Base-by-base conservation (phyloP, 2,797 vertebrate species). In the Chelon auratus region DNA sequence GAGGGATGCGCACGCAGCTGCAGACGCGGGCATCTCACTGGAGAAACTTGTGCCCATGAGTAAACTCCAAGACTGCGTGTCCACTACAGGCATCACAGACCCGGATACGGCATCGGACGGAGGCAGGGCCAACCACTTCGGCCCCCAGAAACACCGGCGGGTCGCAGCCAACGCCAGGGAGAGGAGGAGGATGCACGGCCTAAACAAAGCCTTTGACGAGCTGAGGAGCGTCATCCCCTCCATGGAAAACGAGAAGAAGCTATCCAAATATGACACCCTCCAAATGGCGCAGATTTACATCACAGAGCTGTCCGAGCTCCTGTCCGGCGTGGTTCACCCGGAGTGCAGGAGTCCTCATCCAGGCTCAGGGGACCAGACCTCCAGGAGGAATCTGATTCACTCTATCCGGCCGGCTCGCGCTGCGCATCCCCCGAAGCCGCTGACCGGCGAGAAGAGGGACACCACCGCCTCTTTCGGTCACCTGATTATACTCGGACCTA, bases 201-300 rank as follows among this genome's bases (percentile, higher is more conserved):
- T 96, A 33, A 96, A 96, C 74, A 91, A 94, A 24, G 95, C 95
- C 2, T 96, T 96, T 39, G 95, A 96, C 88, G 92, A 94, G 69
- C 89, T 96, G 48, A 84, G 95, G 64, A 95, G 93, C 71, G 95
- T 96, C 84, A 96, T 96, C 62, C 95, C 95, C 0, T 94, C 94
- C 0, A 63, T 95, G 81, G 94, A 95, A 43, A 95, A 95, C 72
- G 95, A 96, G 73, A 95, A 94, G 33, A 95, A 96, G 86, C 68
- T 96, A 15, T 96, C 95, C 55, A 96, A 96, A 60, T 96, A 95
- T 17, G 95, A 96, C 82, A 96, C 95, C 1, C 92, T 95, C 2
- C 95, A 96, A 58, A 95, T 96, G 95, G 95, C 95, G 37, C 95
- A 96, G 90, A 96, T 96, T 43, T 96, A 96, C 92, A 96, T 96